Evolutionary conservation across 2,888 invertebrate species (phyloP), one percentile per base, ranked within the genome.

Genomic region (Metalampra italica): DNA sequence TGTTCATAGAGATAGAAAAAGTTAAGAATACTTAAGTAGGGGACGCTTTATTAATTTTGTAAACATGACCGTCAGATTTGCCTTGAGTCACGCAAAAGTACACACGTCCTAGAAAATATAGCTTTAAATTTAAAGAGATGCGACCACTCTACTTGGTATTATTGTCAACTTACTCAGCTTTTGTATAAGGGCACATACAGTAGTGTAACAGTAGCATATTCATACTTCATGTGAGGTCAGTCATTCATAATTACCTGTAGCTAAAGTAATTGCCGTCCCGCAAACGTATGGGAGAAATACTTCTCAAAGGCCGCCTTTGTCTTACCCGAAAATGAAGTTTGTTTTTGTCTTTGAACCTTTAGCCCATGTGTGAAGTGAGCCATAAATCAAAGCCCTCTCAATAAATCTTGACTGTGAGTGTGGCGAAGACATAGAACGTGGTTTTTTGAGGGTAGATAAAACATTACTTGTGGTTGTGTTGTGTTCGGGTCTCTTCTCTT

Each of bases 381-480:
- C 71, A 83, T 86, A 86, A 83, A 86, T 86, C 86, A 86, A 82
- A 81, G 72, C 62, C 66, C 71, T 75, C 78, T 78, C 84, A 79
- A 86, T 86, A 86, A 83, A 85, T 86, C 83, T 78, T 71, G 70
- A 75, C 74, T 78, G 62, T 67, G 76, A 75, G 78, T 76, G 75
- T 76, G 71, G 68, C 66, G 66, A 65, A 69, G 74, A 75, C 71
- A 65, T 70, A 68, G 70, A 52, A 52, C 69, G 64, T 69, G 66
- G 65, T 70, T 71, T 76, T 70, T 74, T 68, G 63, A 62, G 54
- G 53, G 53, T 47, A 41, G 50, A 64, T 58, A 60, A 61, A 52
- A 50, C 49, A 34, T 13, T 29, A 13, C 8, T 9, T 41, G 32
- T 42, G n/a, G 36, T 13, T 38, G n/a, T 36, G 36, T 36, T 36